phyloP scores from a whole-genome alignment of 2,797 vertebrate genomes.

The Brotula barbata region DNA sequence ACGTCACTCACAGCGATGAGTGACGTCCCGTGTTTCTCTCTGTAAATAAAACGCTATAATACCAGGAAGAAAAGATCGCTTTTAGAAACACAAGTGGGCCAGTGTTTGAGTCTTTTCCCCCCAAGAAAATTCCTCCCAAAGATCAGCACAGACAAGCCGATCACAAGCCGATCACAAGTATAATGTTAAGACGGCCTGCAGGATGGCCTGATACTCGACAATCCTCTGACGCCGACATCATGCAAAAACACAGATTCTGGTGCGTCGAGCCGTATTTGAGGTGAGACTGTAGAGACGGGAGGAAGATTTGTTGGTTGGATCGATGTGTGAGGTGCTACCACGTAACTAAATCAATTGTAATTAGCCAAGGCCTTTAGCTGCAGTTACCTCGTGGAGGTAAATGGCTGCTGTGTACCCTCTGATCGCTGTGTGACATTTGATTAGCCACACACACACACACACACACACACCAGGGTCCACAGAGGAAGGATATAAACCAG shows the following conservation, averaged over 20 bases:
- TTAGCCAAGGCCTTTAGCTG: conserved; percentile 37
- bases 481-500: no score
- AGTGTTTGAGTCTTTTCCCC: conserved; percentile 1
- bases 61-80: neutral
- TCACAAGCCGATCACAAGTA: no score
- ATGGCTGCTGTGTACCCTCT: neutral
- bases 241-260: no score
- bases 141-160: conserved; percentile 20
- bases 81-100: conserved; percentile 4
- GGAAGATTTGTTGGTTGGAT: conserved; percentile 45
- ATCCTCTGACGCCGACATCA: no score
- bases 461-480: neutral
- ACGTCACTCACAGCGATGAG: no score
- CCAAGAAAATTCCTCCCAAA: neutral
- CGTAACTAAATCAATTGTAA: conserved; percentile 48
- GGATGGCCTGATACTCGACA: no score
- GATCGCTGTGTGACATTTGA: conserved; percentile 16
- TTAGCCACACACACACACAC: no score
- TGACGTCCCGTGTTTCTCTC: no score
- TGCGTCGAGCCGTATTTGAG: conserved; percentile 18
- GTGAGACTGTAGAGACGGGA: conserved; percentile 13
- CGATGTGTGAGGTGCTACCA: conserved; percentile 36
- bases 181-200: no score
- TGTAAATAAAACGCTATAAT: no score
- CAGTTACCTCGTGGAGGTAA: conserved; percentile 36